Conservation (phyloP, 2,888 invertebrate species). For the Aphodius granarius region DNA sequence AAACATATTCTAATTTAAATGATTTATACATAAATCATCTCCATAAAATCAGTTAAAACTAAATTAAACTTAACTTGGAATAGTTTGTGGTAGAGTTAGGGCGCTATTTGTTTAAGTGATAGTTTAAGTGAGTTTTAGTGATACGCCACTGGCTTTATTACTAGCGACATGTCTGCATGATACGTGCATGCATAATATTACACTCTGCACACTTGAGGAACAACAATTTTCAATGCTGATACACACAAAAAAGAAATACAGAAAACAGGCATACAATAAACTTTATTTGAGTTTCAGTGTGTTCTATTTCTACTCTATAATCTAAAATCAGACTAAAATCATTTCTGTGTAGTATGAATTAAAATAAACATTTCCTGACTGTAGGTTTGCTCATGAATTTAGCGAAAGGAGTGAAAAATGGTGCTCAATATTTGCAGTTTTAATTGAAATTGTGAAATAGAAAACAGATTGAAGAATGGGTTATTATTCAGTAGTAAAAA, state of each 20-base stretch:
- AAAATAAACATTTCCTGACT: no score
- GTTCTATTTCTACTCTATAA: no score
- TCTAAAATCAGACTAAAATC: no score
- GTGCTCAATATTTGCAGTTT: no score
- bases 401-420: no score
- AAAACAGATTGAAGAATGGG: no score
- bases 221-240: background rate
- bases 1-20: background rate
- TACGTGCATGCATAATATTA: background rate
- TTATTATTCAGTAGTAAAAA: no score
- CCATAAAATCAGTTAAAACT: background rate
- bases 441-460: no score
- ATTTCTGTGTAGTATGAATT: no score
- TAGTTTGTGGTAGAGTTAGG: background rate
- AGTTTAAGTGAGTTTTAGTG: background rate
- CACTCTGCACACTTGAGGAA: background rate
- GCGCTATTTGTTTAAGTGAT: no score
- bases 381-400: no score
- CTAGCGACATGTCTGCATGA: background rate
- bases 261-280: background rate
- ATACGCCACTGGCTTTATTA: background rate
- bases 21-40: background rate
- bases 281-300: no score
- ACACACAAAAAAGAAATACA: background rate
- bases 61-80: background rate